Base-by-base conservation (phyloP, 2,797 vertebrate genomes). In the Sarcophilus harrisii region DNA sequence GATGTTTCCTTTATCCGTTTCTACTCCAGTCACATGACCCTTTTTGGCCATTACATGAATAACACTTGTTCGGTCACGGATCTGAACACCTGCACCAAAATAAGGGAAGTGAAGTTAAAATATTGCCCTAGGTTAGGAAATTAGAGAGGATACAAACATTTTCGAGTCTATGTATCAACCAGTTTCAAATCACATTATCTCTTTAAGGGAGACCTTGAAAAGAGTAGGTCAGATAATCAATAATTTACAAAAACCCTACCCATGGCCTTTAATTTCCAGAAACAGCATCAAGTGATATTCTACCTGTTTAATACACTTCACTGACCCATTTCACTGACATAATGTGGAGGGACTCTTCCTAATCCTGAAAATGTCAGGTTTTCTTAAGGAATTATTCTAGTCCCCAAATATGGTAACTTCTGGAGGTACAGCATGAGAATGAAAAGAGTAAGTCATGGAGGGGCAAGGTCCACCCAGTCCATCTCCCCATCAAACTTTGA, bases 1-100 rank as follows among this genome's bases (percentile, higher is more conserved):
- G 3, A 99, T 99, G 94, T 98, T 97, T 54, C 99, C 99, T 89
- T 99, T 99, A 97, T 99, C 99, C 0, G 99, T 99, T 98, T 99
- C 99, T 45, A 99, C 99, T 0, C 99, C 99, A 12, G 96, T 98
- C 92, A 99, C 99, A 0, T 98, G 99, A 93, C 99, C 99, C 91
- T 99, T 99, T 97, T 99, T 99, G 32, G 99, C 98, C 90, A 99
- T 93, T 29, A 99, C 99, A 12, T 99, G 99, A 97, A 99, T 99
- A 92, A 99, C 99, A 3, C 97, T 99, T 2, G 99, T 99, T 91
- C 99, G 98, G n/a, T 99, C 99, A 57, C 99, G 98, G 93, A 99
- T 99, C 98, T 99, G 99, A 95, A 99, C 99, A 27, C 99, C 99
- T 99, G 98, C 0, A 92, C 11, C 93, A 95, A 97, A n/a, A 55